Conservation (phyloP, 2,113 vertebrate genomes). For the Amazona vittata region DNA sequence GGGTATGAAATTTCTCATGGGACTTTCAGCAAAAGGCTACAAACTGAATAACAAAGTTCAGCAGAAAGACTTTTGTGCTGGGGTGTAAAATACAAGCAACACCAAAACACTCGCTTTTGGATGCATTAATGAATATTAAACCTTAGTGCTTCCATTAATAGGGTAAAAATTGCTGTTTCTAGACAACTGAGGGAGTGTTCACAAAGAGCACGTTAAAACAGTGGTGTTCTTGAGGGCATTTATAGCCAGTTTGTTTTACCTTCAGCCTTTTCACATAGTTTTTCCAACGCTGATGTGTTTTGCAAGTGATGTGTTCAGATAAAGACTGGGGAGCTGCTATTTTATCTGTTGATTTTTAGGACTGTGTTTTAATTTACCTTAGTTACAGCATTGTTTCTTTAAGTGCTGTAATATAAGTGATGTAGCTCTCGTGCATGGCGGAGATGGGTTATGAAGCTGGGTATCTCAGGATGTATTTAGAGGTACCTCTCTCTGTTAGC, state of each 20-base stretch:
- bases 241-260: neutral
- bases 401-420: neutral
- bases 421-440: fast-evolving
- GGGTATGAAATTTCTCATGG: neutral
- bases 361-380: neutral
- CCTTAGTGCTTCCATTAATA: neutral
- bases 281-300: neutral
- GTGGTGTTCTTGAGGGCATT: neutral
- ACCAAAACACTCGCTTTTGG: neutral
- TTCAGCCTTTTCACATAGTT: neutral
- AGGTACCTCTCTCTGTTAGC: neutral
- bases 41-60: neutral
- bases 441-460: neutral
- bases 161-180: neutral
- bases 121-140: neutral
- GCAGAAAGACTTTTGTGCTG: neutral
- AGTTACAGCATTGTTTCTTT: neutral
- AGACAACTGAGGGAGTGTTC: neutral
- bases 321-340: neutral
- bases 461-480: neutral
- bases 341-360: neutral
- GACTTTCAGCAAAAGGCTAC: neutral
- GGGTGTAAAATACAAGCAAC: neutral
- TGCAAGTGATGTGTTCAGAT: neutral
- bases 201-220: neutral